Percentiles rank a stretch among this genome's conserved stretches.
These are phyloP conservation scores for Venusia cambrica DNA, from an alignment of 2,888 invertebrate genomes.

Conservation along the genomic window DNA sequence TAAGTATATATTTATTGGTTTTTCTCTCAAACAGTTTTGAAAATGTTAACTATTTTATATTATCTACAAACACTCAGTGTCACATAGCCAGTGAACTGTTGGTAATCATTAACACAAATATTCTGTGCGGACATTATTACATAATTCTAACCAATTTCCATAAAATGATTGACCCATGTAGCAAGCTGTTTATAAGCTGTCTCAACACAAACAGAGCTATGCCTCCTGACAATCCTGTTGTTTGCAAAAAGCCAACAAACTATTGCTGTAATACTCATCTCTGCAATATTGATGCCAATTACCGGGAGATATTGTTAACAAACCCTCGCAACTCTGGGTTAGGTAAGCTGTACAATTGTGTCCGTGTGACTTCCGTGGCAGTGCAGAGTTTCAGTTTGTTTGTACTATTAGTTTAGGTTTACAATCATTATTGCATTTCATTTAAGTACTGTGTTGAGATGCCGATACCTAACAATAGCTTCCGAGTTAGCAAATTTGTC, in stretches of 20 bases:
- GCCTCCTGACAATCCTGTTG: conserved; percentile 75
- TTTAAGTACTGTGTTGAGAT: conserved; percentile 75
- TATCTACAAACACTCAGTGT: too few species aligned
- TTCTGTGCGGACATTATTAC: not conserved
- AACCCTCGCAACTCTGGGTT: conserved; percentile 48
- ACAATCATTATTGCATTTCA: conserved; percentile 67
- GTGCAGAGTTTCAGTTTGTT: conserved; percentile 73
- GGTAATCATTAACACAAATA: conserved; percentile 66
- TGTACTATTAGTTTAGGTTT: conserved; percentile 74
- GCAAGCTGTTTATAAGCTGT: conserved; percentile 80
- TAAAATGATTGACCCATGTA: conserved; percentile 57
- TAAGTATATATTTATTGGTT: conserved; percentile 80
- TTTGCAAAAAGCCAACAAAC: conserved; percentile 61
- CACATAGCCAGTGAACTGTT: conserved; percentile 33
- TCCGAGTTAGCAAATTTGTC: conserved; percentile 73
- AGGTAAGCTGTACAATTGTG: conserved; percentile 68
- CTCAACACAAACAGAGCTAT: conserved; percentile 70
- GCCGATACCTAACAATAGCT: conserved; percentile 76
- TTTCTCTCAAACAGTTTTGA: too few species aligned
- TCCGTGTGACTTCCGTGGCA: conserved; percentile 60
- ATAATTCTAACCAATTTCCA: conserved; percentile 59
- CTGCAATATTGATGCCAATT: conserved; percentile 68
- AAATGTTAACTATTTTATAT: too few species aligned
- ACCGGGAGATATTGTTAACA: conserved; percentile 56
- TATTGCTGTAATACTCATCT: conserved; percentile 71